Evolutionary conservation across 2,797 vertebrate species (phyloP).

Genomic region (Tokudaia muenninki): DNA sequence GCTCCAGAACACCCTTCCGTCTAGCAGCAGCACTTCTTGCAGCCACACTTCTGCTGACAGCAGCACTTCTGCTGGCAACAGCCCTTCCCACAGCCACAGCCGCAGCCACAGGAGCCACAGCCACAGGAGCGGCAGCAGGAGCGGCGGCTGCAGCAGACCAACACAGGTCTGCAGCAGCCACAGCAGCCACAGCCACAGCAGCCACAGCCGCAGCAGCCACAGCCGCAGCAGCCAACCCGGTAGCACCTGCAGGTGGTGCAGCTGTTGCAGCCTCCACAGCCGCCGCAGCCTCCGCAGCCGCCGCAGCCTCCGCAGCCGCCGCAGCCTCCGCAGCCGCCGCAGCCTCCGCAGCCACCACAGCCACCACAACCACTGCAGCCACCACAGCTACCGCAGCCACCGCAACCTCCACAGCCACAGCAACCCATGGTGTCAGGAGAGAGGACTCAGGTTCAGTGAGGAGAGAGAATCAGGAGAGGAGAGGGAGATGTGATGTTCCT

Average conservation of each 20-base stretch:
- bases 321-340: not conserved
- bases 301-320: not conserved
- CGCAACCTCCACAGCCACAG: not conserved
- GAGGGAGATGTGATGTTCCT: not conserved
- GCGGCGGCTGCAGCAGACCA: not conserved
- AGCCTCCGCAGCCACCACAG: not conserved
- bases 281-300: accelerated
- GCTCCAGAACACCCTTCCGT: accelerated
- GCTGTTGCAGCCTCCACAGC: not conserved
- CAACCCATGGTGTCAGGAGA: constrained; percentile 12
- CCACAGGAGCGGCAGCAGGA: not conserved
- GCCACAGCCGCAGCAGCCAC: not conserved
- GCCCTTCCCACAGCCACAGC: not conserved
- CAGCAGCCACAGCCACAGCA: not conserved
- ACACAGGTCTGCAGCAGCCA: not conserved
- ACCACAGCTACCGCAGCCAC: not conserved
- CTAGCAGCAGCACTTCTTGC: constrained; percentile 58
- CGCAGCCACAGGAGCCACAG: not conserved
- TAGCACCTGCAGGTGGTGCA: not conserved
- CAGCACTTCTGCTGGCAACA: constrained; percentile 48
- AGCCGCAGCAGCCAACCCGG: not conserved
- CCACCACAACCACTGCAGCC: not conserved
- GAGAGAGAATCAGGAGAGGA: not conserved
- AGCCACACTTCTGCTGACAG: constrained; percentile 45
- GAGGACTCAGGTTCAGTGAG: not conserved